Evolutionary conservation across 2,797 vertebrate genomes (phyloP).

Genomic region (Myotis myotis): DNA sequence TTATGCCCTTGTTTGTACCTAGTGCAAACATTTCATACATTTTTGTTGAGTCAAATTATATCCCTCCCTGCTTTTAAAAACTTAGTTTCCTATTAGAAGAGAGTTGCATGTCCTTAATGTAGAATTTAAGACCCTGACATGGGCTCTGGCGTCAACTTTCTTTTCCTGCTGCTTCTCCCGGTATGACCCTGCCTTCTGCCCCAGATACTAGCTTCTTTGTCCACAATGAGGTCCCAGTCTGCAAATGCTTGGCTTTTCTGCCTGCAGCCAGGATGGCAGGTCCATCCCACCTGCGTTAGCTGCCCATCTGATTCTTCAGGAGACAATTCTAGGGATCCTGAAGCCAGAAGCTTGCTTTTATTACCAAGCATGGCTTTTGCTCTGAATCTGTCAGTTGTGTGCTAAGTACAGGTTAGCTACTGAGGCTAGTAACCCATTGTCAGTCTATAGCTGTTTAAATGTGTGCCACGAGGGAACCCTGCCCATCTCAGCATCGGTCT

Average conservation of each 20-base stretch:
- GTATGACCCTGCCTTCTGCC: background rate
- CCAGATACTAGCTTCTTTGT: background rate
- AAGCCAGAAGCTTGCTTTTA: background rate
- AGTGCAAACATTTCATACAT: slow-evolving; percentile 19
- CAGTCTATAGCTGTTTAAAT: background rate
- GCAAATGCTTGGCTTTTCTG: background rate
- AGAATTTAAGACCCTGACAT: background rate
- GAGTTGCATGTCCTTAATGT: background rate
- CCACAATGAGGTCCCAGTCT: background rate
- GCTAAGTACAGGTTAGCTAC: background rate
- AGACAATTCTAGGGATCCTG: background rate
- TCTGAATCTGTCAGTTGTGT: background rate
- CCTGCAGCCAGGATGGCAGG: background rate
- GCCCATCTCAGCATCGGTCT: background rate
- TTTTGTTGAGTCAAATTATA: slow-evolving; percentile 19
- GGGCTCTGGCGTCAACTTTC: background rate
- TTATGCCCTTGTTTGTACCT: background rate
- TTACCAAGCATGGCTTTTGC: background rate
- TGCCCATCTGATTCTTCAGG: background rate
- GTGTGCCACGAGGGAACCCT: background rate
- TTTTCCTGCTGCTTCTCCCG: background rate
- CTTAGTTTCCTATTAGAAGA: background rate
- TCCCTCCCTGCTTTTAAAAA: background rate
- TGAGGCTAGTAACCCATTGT: background rate
- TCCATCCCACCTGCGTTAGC: background rate